These are phyloP conservation scores for Neelides sp. DNA, from an alignment of 1,140 invertebrate species.

Conservation along the genomic window DNA sequence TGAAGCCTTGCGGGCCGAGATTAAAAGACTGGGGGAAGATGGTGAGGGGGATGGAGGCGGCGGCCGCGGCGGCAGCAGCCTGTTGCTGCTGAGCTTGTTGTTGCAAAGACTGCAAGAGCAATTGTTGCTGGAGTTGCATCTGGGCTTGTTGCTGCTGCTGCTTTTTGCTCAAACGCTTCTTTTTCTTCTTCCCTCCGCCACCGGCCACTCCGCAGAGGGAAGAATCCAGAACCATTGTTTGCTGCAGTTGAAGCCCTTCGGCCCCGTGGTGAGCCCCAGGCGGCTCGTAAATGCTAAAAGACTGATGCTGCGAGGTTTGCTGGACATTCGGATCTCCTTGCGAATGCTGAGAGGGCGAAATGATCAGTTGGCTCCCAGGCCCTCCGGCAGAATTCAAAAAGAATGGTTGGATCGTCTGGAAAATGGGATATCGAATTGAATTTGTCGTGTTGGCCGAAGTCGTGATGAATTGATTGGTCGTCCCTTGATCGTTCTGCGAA, in stretches of 20 bases:
- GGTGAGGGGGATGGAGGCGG: constrained; percentile 20
- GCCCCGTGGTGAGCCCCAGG: background rate
- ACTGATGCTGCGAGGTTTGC: constrained; percentile 6
- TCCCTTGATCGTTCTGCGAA: no score
- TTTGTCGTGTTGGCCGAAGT: background rate
- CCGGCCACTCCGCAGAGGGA: constrained; percentile 15
- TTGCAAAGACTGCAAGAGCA: constrained; percentile 16
- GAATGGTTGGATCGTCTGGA: constrained; percentile 30
- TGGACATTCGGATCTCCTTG: constrained; percentile 8
- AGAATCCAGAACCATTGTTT: constrained; percentile 29
- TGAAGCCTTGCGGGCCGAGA: constrained; percentile 27
- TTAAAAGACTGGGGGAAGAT: constrained; percentile 31
- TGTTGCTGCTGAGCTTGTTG: constrained; percentile 28
- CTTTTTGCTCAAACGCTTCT: constrained; percentile 29
- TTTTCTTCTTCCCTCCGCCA: constrained; percentile 26
- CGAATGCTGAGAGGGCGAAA: constrained; percentile 16
- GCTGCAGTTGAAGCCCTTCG: constrained; percentile 17
- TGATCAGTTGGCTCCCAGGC: constrained; percentile 19
- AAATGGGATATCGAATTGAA: constrained; percentile 23
- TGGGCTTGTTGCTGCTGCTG: constrained; percentile 31
- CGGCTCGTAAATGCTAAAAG: constrained; percentile 25
- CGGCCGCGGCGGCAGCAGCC: background rate
- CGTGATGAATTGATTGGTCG: no score
- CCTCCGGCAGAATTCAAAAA: constrained; percentile 24
- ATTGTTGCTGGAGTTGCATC: constrained; percentile 26